Evolutionary conservation across 1,140 invertebrate genomes (phyloP).

Genomic region (Drosophila pseudoananassae): DNA sequence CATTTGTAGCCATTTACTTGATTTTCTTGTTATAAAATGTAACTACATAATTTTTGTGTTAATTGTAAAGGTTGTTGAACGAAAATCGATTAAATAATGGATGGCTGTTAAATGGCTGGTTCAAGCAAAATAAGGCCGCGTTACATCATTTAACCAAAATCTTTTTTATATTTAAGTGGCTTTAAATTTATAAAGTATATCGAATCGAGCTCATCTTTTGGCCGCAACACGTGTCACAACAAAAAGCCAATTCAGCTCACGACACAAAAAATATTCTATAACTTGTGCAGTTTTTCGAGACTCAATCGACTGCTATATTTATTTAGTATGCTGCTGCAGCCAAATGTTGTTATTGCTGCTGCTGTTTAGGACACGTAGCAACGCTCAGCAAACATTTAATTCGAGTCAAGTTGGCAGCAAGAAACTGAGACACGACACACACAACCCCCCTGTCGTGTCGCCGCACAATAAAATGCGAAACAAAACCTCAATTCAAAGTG

Average conservation of each 20-base stretch:
- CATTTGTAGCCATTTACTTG: no score
- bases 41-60: no score
- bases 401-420: constrained; percentile 69
- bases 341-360: constrained; percentile 54
- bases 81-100: no score
- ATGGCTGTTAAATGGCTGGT: no score
- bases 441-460: constrained; percentile 17
- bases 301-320: constrained; percentile 56
- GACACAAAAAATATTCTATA: constrained; percentile 14
- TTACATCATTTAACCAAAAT: no score
- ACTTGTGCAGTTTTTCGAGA: constrained; percentile 27
- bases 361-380: constrained; percentile 74
- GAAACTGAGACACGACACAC: constrained; percentile 48
- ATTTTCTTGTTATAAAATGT: no score
- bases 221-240: not conserved
- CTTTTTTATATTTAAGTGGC: not conserved
- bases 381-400: constrained; percentile 77
- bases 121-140: no score
- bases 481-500: constrained; percentile 81
- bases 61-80: no score
- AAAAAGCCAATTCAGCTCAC: constrained; percentile 10
- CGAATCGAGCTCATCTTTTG: not conserved
- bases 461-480: constrained; percentile 70
- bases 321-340: constrained; percentile 55
- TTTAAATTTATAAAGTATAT: constrained; percentile 1